Evolutionary conservation across 2,888 invertebrate genomes (phyloP).

Genomic region (Odontocolon sp.): DNA sequence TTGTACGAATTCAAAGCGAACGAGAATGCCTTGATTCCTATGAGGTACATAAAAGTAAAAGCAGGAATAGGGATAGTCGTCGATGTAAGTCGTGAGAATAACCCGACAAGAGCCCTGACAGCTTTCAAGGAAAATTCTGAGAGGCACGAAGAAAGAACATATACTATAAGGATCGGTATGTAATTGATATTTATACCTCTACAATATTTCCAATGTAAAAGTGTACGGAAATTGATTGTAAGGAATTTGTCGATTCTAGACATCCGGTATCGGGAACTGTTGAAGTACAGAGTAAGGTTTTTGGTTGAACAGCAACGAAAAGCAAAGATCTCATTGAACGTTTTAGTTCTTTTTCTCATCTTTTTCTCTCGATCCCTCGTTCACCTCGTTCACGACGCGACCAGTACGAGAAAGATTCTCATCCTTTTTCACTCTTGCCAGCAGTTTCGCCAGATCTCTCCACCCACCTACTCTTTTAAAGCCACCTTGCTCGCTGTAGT

Average conservation of each 20-base stretch:
- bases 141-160: background rate
- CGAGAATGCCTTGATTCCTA: background rate
- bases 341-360: background rate
- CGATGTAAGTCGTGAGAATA: background rate
- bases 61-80: background rate
- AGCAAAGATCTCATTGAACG: conserved; percentile 10
- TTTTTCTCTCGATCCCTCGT: background rate
- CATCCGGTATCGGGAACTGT: background rate
- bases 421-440: conserved; percentile 1
- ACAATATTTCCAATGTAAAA: background rate
- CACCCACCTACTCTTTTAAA: background rate
- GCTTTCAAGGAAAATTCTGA: too few relatives aligned
- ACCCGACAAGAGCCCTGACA: background rate
- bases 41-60: background rate
- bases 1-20: background rate
- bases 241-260: background rate
- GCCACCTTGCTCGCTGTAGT: conserved; percentile 4
- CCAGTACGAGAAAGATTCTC: background rate
- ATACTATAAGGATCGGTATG: background rate
- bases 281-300: background rate
- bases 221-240: background rate
- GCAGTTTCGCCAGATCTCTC: background rate
- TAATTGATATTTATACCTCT: background rate
- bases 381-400: background rate
- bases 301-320: background rate